Conservation (phyloP, 2,888 invertebrate species). For the Stenolophus ochropezus region DNA sequence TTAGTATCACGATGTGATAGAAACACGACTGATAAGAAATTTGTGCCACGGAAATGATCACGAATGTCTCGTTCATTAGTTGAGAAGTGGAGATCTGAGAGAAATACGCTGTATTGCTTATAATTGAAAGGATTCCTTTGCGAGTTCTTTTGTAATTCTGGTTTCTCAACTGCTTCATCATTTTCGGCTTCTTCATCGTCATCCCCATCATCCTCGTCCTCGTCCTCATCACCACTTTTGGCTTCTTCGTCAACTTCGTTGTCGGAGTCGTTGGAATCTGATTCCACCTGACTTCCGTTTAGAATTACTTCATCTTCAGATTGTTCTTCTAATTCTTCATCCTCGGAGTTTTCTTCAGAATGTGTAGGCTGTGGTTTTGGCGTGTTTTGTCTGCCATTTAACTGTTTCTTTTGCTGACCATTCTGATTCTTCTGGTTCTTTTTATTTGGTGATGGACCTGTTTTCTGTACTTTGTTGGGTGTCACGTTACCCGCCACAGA, state of each 20-base stretch:
- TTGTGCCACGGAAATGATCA: neutral
- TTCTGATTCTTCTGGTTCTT: neutral
- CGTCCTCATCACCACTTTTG: neutral
- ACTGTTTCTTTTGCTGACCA: neutral
- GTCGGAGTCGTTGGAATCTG: neutral
- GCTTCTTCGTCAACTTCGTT: neutral
- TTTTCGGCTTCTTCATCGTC: neutral
- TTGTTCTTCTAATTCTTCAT: too few species aligned
- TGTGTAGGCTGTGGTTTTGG: neutral
- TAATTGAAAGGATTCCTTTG: too few species aligned
- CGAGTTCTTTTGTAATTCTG: too few species aligned
- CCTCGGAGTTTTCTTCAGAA: too few species aligned
- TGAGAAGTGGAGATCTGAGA: neutral
- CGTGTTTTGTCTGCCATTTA: neutral
- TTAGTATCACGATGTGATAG: neutral
- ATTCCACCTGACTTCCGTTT: neutral
- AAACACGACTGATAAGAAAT: neutral
- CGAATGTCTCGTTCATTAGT: neutral
- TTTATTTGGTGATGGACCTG: neutral
- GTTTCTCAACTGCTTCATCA: neutral
- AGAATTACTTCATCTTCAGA: neutral
- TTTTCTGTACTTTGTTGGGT: constrained; percentile 4
- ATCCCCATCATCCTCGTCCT: neutral
- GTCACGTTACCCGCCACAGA: neutral
- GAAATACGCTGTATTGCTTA: neutral